Percentiles rank a stretch among this genome's conserved stretches.
Conservation (phyloP, 2,888 invertebrate genomes). For the Leucozona laternaria region DNA sequence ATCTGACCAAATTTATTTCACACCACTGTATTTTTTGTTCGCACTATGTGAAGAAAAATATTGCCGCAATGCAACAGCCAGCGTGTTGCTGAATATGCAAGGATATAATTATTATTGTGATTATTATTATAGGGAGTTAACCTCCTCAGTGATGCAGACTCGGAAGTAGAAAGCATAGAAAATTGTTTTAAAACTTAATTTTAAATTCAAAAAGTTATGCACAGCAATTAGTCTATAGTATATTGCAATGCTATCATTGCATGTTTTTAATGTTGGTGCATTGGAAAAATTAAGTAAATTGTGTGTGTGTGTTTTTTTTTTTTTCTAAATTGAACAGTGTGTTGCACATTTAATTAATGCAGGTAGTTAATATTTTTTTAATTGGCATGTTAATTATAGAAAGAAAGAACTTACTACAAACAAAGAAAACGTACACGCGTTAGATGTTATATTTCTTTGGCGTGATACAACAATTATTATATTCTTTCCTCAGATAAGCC, state of each 20-base stretch:
- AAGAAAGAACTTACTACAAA: too few species aligned
- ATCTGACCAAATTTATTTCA: background rate
- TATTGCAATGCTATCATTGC: slow-evolving; percentile 13
- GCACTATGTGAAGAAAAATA: background rate
- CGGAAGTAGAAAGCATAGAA: slow-evolving; percentile 7
- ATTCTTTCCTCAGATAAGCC: too few species aligned
- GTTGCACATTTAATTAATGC: background rate
- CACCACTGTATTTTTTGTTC: background rate
- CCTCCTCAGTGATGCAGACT: background rate
- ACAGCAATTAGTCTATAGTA: background rate
- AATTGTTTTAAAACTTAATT: slow-evolving; percentile 17
- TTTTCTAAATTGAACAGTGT: background rate
- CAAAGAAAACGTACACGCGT: too few species aligned
- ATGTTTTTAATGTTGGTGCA: background rate
- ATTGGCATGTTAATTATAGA: background rate
- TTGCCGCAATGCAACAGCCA: slow-evolving; percentile 40
- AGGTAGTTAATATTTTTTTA: background rate
- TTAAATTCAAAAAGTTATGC: background rate
- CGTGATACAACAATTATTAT: too few species aligned
- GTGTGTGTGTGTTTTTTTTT: background rate
- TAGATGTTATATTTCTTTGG: too few species aligned
- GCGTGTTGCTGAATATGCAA: slow-evolving; percentile 11
- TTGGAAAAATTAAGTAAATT: background rate
- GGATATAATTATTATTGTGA: slow-evolving; percentile 34
- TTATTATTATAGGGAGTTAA: slow-evolving; percentile 4